These are phyloP conservation scores for Ptychoptera contaminata DNA, from an alignment of 2,888 invertebrate species.

Conservation along the genomic window DNA sequence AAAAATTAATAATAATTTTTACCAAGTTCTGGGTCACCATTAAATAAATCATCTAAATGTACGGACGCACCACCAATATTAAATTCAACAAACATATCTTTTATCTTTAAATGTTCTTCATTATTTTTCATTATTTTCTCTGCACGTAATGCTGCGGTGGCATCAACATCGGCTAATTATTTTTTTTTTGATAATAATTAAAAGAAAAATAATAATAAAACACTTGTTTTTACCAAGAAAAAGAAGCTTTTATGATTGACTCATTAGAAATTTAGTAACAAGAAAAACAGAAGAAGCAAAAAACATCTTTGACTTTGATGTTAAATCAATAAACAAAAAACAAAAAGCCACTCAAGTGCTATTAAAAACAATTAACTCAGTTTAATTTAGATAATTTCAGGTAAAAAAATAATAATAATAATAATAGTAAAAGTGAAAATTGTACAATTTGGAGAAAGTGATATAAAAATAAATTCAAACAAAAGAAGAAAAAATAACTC, in stretches of 20 bases:
- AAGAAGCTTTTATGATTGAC: neutral
- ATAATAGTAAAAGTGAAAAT: neutral
- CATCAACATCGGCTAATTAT: conserved; percentile 48
- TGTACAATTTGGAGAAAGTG: neutral
- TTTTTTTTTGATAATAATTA: neutral
- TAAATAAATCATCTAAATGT: conserved; percentile 53
- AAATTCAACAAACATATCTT: conserved; percentile 48
- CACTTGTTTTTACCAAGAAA: too few species aligned
- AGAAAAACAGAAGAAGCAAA: too few species aligned
- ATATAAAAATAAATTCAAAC: neutral
- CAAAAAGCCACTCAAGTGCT: conserved; percentile 1
- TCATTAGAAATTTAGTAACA: too few species aligned
- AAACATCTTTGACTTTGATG: too few species aligned
- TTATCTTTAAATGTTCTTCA: conserved; percentile 41
- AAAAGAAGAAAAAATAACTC: too few species aligned
- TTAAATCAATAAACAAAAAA: conserved; percentile 6
- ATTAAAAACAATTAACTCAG: neutral
- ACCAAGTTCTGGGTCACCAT: conserved; percentile 45
- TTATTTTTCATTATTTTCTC: conserved; percentile 32
- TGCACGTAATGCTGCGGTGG: conserved; percentile 41
- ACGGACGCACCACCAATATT: conserved; percentile 47
- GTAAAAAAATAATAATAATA: neutral
- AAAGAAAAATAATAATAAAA: too few species aligned
- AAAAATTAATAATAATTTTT: neutral
- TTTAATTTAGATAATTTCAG: too few species aligned